Conservation (phyloP, 2,797 vertebrate genomes). For the Halcyon leucocephala region DNA sequence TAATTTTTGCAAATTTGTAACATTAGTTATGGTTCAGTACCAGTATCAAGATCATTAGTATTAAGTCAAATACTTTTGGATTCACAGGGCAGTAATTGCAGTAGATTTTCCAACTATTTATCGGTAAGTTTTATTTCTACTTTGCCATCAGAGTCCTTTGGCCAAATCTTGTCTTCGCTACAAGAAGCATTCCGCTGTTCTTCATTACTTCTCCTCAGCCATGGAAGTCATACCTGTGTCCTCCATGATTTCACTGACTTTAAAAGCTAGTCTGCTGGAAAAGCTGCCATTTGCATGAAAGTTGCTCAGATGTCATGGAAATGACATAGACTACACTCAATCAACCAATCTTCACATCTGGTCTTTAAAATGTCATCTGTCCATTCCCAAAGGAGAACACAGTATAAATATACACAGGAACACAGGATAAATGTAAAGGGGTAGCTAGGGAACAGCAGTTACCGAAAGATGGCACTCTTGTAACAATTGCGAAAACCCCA, state of each 20-base stretch:
- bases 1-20: conserved; percentile 86
- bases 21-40: conserved; percentile 87
- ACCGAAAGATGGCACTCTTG: not conserved
- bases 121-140: conserved; percentile 64
- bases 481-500: not conserved
- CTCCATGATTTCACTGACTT: not conserved
- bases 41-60: conserved; percentile 84
- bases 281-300: not conserved
- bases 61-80: conserved; percentile 80
- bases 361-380: not conserved
- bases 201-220: not conserved
- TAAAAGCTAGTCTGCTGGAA: not conserved
- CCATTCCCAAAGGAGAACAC: not conserved
- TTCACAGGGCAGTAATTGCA: conserved; percentile 80
- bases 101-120: conserved; percentile 75
- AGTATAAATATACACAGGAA: not conserved
- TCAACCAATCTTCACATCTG: not conserved
- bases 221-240: not conserved
- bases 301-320: not conserved
- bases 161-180: conserved; percentile 7
- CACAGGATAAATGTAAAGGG: not conserved
- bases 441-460: not conserved
- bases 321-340: not conserved
- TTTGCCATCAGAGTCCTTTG: conserved; percentile 44
- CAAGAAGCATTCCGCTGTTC: not conserved